Conservation (phyloP, 2,113 vertebrate genomes). For the Cavia porcellus region DNA sequence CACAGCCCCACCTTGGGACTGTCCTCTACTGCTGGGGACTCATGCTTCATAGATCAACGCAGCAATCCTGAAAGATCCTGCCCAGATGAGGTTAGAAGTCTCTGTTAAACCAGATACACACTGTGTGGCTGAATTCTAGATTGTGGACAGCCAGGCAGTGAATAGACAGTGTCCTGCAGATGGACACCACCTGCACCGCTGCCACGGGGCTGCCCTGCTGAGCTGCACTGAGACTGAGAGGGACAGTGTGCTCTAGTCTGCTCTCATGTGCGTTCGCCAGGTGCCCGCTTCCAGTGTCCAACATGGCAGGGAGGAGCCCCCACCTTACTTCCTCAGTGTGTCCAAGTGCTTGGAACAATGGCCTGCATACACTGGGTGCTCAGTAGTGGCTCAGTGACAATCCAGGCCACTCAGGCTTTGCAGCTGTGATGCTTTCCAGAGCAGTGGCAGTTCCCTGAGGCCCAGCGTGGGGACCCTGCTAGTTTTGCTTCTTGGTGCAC, state of each 20-base stretch:
- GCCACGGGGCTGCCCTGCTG: too few species aligned
- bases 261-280: rapidly evolving
- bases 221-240: background rate
- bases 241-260: background rate
- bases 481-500: background rate
- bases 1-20: background rate
- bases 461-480: too few species aligned
- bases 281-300: background rate
- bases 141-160: background rate
- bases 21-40: background rate
- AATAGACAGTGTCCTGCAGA: background rate
- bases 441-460: background rate
- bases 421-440: too few species aligned
- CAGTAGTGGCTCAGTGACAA: background rate
- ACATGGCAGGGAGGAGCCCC: background rate
- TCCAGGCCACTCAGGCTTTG: too few species aligned
- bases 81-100: background rate
- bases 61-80: background rate
- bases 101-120: background rate
- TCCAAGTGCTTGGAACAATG: background rate
- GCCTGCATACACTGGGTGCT: background rate
- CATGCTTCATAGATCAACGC: background rate
- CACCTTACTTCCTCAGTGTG: background rate
- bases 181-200: background rate
- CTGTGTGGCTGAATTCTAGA: slow-evolving; percentile 35